A percentile compares a stretch with the other conserved stretches of the same genome.
Conservation (phyloP, 1,140 invertebrate genomes). For the Delia radicum region DNA sequence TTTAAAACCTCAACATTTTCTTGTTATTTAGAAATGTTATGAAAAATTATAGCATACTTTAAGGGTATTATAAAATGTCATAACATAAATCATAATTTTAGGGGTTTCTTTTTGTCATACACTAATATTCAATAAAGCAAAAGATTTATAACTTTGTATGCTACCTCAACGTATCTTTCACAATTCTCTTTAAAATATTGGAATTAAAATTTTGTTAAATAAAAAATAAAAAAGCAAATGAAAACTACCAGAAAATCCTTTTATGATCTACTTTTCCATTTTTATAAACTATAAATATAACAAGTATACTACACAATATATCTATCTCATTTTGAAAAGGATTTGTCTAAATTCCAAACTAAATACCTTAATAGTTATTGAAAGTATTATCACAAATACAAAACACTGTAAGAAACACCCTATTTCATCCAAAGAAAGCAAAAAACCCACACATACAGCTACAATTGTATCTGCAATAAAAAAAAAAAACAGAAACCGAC, state of each 20-base stretch:
- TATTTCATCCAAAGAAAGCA: neutral
- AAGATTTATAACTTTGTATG: too few relatives aligned
- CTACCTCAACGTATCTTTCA: too few relatives aligned
- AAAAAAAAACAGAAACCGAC: neutral
- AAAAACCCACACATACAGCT: too few relatives aligned
- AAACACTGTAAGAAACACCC: neutral
- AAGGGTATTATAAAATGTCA: neutral
- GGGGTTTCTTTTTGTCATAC: too few relatives aligned
- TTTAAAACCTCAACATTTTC: too few relatives aligned
- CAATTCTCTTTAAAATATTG: neutral
- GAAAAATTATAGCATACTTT: neutral
- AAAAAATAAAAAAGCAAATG: neutral
- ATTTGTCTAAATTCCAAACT: neutral
- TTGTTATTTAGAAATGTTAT: too few relatives aligned
- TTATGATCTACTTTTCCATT: neutral
- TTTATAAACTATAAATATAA: neutral
- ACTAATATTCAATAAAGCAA: too few relatives aligned
- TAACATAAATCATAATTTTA: neutral
- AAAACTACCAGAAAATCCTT: neutral
- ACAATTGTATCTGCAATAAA: too few relatives aligned
- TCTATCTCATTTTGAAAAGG: neutral
- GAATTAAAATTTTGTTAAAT: neutral
- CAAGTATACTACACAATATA: neutral
- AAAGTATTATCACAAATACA: neutral
- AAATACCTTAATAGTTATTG: constrained; percentile 10